Evolutionary conservation across 2,797 vertebrate genomes (phyloP).

Genomic region (Serranus cabrilla): DNA sequence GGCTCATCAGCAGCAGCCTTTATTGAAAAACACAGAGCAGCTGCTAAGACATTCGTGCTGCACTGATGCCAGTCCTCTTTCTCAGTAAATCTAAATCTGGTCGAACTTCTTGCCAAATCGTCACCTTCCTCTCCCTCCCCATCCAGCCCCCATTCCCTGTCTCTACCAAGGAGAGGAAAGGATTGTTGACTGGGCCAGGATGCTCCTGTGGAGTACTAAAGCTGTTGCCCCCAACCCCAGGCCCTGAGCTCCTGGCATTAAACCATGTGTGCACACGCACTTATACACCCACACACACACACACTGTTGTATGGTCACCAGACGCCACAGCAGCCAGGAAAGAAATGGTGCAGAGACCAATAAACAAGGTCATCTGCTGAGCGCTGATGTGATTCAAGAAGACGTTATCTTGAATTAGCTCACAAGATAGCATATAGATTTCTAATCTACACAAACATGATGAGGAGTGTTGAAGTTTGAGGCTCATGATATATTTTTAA

Average conservation of each 20-base stretch:
- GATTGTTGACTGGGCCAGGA: slow-evolving; percentile 62
- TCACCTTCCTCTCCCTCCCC: slow-evolving; percentile 58
- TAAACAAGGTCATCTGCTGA: slow-evolving; percentile 70
- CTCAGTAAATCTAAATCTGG: slow-evolving; percentile 74
- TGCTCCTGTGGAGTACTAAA: slow-evolving; percentile 78
- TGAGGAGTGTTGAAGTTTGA: neutral
- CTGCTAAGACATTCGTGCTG: slow-evolving; percentile 61
- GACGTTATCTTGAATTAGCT: slow-evolving; percentile 1
- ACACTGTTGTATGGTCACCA: slow-evolving; percentile 43
- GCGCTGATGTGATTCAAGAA: slow-evolving; percentile 26
- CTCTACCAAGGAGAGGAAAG: slow-evolving; percentile 37
- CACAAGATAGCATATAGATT: neutral
- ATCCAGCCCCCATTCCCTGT: slow-evolving; percentile 31
- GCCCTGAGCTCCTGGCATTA: slow-evolving; percentile 63
- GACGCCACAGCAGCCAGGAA: slow-evolving; percentile 63
- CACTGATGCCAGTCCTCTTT: slow-evolving; percentile 58
- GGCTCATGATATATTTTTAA: neutral
- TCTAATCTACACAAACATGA: neutral
- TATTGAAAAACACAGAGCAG: slow-evolving; percentile 61
- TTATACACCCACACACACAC: slow-evolving; percentile 10
- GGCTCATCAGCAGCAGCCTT: slow-evolving; percentile 33
- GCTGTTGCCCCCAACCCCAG: slow-evolving; percentile 70
- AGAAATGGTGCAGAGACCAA: slow-evolving; percentile 36
- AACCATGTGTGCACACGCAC: slow-evolving; percentile 39
- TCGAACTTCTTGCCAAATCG: slow-evolving; percentile 65